Percentiles rank a stretch among this genome's conserved stretches.
Conservation (phyloP, 2,888 invertebrate genomes). For the Lasioglossum villosulum region DNA sequence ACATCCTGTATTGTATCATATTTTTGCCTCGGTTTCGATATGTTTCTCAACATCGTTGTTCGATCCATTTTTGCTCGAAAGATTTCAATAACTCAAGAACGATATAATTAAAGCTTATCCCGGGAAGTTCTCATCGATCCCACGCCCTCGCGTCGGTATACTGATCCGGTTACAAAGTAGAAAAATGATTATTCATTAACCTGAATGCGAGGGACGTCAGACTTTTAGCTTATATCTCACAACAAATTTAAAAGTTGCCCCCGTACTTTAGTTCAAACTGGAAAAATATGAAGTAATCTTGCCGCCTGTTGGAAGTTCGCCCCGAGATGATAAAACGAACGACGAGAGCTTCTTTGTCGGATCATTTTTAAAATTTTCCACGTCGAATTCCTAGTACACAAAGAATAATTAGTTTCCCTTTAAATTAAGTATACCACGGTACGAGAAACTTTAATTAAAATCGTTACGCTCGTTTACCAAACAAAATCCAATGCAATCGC, state of each 20-base stretch:
- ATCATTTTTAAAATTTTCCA: constrained; percentile 22
- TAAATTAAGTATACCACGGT: not conserved
- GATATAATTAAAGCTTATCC: not conserved
- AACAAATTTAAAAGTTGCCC: constrained; percentile 22
- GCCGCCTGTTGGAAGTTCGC: constrained; percentile 16
- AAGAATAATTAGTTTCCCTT: constrained; percentile 17
- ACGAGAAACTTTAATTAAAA: constrained; percentile 11
- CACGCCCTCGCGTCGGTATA: not conserved
- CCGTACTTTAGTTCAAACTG: constrained; percentile 4
- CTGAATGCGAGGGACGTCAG: not conserved
- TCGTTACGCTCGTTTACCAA: not conserved
- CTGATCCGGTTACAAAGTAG: constrained; percentile 16
- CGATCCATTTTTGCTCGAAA: too few relatives aligned
- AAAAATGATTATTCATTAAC: constrained; percentile 21
- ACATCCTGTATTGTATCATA: not conserved
- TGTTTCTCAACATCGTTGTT: not conserved
- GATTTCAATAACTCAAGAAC: not conserved
- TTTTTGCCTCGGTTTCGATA: not conserved
- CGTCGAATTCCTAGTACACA: constrained; percentile 13
- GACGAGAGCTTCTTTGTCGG: constrained; percentile 11
- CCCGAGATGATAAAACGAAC: constrained; percentile 13
- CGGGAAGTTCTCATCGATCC: not conserved
- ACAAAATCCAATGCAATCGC: not conserved
- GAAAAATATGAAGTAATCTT: constrained; percentile 18
- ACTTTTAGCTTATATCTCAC: constrained; percentile 16